Evolutionary conservation across 2,888 invertebrate species (phyloP), one percentile per base, ranked within the genome.

Genomic region (Altica lythri): DNA sequence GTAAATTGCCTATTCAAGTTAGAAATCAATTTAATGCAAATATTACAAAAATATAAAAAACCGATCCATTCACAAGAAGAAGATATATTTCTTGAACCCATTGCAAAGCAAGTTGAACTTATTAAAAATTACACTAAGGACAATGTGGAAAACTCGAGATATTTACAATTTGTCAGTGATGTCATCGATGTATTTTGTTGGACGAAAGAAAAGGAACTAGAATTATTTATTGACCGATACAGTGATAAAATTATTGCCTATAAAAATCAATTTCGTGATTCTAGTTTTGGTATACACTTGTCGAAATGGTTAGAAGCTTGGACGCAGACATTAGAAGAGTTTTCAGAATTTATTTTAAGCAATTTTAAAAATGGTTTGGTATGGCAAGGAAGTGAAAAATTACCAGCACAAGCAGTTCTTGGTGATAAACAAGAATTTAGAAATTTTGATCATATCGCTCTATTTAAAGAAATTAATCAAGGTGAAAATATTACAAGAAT

Each of bases 1-100:
- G 91, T 93, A 43, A 83, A 87, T 65, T 80, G 83, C 54, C 90
- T 89, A 18, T 92, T 94, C 73, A 83, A 86, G 89, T 34, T 60
- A 2, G 51, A 59, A 32, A 48, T 60, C 10, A 54, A 62, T 17
- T 54, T 57, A 8, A 14, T 64, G 8, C 57, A 57, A 27, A 53
- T 60, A 18, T 49, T 46, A 4, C 52, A 57, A 16, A 64, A 53
- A 35, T 65, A 61, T 40, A 61, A 57, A 29, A 60, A 61, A 34
- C 63, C 65, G 5, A 34, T 54, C 1, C 46, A 48, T 10, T n/a
- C 40, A 4, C 57, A 56, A 49, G 52, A 61, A 25, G 44, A 56
- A 30, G 50, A 52, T 10, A 52, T 60, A n/a, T 38, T 64, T 30
- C 17, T 57, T 4, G 54, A 59, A 32, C 57, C 65, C 1, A 57